These are phyloP conservation scores for Poeciliopsis turrubarensis DNA, from an alignment of 2,113 vertebrate species.

Conservation along the genomic window DNA sequence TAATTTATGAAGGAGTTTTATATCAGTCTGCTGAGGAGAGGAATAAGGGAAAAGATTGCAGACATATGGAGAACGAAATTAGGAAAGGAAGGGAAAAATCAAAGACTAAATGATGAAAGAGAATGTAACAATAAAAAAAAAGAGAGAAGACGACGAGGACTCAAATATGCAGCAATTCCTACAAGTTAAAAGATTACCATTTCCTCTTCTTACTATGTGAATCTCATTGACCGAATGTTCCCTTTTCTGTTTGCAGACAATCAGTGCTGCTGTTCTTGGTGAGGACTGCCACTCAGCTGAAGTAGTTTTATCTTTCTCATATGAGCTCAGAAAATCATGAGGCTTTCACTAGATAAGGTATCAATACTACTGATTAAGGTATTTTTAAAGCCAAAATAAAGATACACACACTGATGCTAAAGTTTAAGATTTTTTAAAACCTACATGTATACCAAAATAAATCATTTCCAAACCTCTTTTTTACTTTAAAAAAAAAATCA, in stretches of 20 bases:
- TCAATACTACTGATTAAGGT: background rate
- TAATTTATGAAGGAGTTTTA: slow-evolving; percentile 51
- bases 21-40: slow-evolving; percentile 37
- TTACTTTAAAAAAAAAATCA: too few species aligned
- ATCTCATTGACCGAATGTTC: slow-evolving; percentile 17
- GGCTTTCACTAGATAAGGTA: background rate
- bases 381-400: background rate
- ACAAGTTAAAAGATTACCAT: slow-evolving; percentile 10
- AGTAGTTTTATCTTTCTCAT: slow-evolving; percentile 33
- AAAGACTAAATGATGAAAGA: slow-evolving; percentile 23
- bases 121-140: slow-evolving; percentile 13
- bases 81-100: background rate
- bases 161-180: slow-evolving; percentile 7
- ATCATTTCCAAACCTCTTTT: too few species aligned
- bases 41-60: slow-evolving; percentile 19
- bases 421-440: background rate
- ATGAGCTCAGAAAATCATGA: background rate
- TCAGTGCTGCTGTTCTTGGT: slow-evolving; percentile 30
- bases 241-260: slow-evolving; percentile 18
- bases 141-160: slow-evolving; percentile 5
- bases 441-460: background rate
- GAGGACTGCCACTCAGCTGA: slow-evolving; percentile 52
- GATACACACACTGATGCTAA: background rate
- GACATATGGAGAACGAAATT: background rate
- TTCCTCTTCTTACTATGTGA: slow-evolving; percentile 3